Base-by-base conservation (phyloP, 2,113 vertebrate genomes). In the Corythaeola cristata region DNA sequence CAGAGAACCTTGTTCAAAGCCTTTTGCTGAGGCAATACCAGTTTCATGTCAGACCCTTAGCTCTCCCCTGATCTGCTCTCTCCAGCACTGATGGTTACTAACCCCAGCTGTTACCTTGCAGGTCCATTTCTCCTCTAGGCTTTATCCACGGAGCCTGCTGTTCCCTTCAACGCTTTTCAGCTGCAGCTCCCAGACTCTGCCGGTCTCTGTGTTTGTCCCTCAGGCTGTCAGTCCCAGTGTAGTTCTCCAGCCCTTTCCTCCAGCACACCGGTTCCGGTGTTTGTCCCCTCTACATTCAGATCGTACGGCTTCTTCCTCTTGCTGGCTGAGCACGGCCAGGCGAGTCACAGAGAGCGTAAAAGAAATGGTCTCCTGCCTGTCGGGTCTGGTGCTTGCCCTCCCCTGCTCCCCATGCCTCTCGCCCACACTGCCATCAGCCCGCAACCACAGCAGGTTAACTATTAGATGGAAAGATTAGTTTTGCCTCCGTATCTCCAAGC, bases 201-300 rank as follows among this genome's bases (percentile, higher is more conserved):
- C 2, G 2, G 45, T 23, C 24, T 15, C 44, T 11, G 62, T 26
- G 28, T 88, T 58, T 66, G 41, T 81, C 53, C 66, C 78, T 44
- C 47, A 30, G 71, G 62, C 81, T 89, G 69, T 93, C 74, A 73
- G 24, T 73, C 53, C 45, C 41, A 3, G 45, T 13, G 35, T 49
- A 7, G 66, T 87, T 76, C 94, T 69, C 45, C 85, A 89, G 89
- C 84, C 91, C 67, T 73, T 96, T 96, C 96, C 91, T 96, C 66
- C 89, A 37, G 66, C 1, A 3, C 2, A 1, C 87, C 0, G 1
- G 88, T 94, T 96, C 94, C 85, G 58, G 93, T 67, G 78, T 96
- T 97, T 96, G 93, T 97, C 39, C 89, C 91, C 35, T 19, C 81
- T 27, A 1, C 30, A 1, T 28, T 85, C 50, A 12, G 71, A 49